Conservation (phyloP, 2,113 vertebrate genomes). For the Chitala chitala region DNA sequence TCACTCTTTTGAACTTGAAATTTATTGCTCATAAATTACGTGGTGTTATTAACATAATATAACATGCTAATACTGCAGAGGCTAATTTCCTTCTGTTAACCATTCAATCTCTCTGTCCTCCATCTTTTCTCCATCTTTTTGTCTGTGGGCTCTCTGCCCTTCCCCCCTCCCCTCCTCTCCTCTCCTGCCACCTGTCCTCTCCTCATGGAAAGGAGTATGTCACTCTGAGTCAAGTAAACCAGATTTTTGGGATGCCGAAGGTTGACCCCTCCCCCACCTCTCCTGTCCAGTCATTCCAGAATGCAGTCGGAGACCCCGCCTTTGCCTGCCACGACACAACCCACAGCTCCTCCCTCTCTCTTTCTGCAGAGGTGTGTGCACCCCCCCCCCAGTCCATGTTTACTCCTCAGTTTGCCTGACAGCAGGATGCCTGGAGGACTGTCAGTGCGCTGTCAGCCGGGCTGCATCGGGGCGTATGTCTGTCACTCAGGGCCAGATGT, state of each 20-base stretch:
- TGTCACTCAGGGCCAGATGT: no score
- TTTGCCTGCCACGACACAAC: slow-evolving; percentile 53
- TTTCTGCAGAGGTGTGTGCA: slow-evolving; percentile 73
- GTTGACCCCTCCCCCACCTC: slow-evolving; percentile 48
- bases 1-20: not conserved
- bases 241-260: slow-evolving; percentile 66
- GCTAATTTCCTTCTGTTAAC: slow-evolving; percentile 17
- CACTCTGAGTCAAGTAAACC: slow-evolving; percentile 81
- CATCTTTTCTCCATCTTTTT: slow-evolving; percentile 15
- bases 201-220: slow-evolving; percentile 69
- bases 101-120: not conserved
- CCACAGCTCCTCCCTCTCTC: slow-evolving; percentile 59
- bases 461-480: no score
- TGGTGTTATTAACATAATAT: slow-evolving; percentile 16
- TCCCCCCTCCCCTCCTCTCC: slow-evolving; percentile 3
- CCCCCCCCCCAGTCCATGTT: not conserved
- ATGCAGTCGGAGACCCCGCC: slow-evolving; percentile 58
- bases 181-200: not conserved
- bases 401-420: not conserved
- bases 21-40: not conserved
- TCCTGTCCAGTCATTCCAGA: slow-evolving; percentile 55
- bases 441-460: no score
- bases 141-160: slow-evolving; percentile 21
- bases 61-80: slow-evolving; percentile 13
- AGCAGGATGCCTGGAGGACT: not conserved